Percentiles rank a stretch among this genome's conserved stretches.
phyloP scores from a whole-genome alignment of 2,113 vertebrate species.

The Sinocyclocheilus anshuiensis region DNA sequence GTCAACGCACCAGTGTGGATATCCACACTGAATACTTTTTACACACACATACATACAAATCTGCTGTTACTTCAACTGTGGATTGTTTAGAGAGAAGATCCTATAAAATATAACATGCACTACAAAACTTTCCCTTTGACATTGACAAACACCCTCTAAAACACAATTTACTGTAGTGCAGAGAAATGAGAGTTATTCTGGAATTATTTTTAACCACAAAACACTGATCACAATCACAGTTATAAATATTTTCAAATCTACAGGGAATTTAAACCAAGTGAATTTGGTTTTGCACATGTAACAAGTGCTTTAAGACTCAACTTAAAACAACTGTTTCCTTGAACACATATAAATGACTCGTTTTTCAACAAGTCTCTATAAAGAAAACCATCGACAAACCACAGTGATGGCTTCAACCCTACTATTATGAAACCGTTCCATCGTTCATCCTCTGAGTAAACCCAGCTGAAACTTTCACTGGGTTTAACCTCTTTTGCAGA shows the following conservation, averaged over 20 bases:
- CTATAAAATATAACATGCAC: too few relatives aligned
- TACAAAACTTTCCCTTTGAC: too few relatives aligned
- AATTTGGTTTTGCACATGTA: background rate
- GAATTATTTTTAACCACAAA: background rate
- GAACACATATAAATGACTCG: conserved; percentile 29
- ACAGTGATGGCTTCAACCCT: conserved; percentile 11
- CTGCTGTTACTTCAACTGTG: too few relatives aligned
- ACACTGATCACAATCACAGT: background rate
- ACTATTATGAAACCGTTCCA: background rate
- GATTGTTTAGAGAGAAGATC: too few relatives aligned
- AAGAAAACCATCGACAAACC: background rate
- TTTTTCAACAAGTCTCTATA: conserved; percentile 27
- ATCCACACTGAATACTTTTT: too few relatives aligned
- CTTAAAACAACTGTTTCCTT: background rate
- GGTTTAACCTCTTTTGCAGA: conserved; percentile 14
- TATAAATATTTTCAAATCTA: background rate
- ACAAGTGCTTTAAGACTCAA: conserved; percentile 5
- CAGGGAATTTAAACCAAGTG: background rate
- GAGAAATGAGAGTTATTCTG: background rate
- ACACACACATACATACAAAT: too few relatives aligned
- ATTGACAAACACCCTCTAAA: too few relatives aligned
- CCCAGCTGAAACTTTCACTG: conserved; percentile 11
- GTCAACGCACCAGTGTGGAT: too few relatives aligned
- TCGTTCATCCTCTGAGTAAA: conserved; percentile 1
- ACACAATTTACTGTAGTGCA: background rate